These are phyloP conservation scores for Schrankia costaestrigalis DNA, from an alignment of 2,888 invertebrate genomes.

Conservation along the genomic window DNA sequence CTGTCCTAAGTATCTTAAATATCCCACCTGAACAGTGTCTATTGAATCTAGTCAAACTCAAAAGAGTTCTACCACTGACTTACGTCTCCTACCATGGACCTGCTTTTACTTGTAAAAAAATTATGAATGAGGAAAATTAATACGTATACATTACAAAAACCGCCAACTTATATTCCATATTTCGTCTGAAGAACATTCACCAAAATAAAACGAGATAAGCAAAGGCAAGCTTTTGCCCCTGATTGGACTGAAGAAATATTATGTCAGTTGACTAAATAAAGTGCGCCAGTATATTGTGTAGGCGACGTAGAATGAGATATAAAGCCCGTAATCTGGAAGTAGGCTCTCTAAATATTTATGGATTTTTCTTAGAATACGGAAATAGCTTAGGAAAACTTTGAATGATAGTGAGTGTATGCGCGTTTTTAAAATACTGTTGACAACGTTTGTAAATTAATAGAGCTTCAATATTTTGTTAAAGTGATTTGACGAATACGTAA, in stretches of 20 bases:
- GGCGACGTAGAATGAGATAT: constrained; percentile 24
- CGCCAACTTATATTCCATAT: constrained; percentile 3
- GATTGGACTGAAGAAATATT: constrained; percentile 30
- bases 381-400: constrained; percentile 15
- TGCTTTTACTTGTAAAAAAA: too few species aligned
- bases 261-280: constrained; percentile 27
- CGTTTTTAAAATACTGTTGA: too few species aligned
- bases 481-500: too few species aligned
- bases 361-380: constrained; percentile 14
- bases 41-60: too few species aligned
- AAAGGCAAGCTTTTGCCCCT: constrained; percentile 7
- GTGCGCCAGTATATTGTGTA: constrained; percentile 27
- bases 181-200: constrained; percentile 2
- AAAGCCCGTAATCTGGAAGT: constrained; percentile 22
- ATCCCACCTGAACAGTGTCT: too few species aligned
- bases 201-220: constrained; percentile 8
- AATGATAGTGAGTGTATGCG: too few species aligned
- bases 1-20: too few species aligned
- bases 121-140: too few species aligned
- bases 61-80: too few species aligned
- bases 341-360: constrained; percentile 31
- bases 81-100: too few species aligned
- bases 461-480: not conserved
- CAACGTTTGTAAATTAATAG: constrained; percentile 6
- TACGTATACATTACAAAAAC: too few species aligned